phyloP scores from a whole-genome alignment of 1,140 invertebrate species.

The Leptinotarsa texana region DNA sequence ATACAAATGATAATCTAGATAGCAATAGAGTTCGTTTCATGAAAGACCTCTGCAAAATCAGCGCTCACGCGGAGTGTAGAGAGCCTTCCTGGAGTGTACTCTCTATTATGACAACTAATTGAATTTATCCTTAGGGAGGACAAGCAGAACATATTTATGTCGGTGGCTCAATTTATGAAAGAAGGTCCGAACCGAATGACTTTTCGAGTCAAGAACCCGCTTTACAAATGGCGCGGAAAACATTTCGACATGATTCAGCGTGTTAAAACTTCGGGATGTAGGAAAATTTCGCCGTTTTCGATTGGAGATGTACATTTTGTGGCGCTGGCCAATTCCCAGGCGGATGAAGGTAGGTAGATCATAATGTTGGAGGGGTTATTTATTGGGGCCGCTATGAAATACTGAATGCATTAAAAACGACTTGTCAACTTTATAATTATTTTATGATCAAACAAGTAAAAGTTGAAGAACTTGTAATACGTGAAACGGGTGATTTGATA shows the following conservation, averaged over 20 bases:
- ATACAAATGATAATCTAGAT: too few species aligned
- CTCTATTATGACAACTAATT: constrained; percentile 19
- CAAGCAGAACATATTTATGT: constrained; percentile 48
- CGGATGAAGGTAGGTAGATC: constrained; percentile 49
- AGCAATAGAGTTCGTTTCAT: too few species aligned
- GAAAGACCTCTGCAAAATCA: neutral
- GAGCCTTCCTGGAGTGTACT: neutral
- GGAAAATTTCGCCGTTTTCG: constrained; percentile 54
- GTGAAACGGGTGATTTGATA: too few species aligned
- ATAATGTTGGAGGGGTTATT: neutral
- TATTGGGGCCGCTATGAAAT: too few species aligned
- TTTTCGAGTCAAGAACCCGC: constrained; percentile 29
- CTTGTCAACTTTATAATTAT: too few species aligned
- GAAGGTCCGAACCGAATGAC: constrained; percentile 6
- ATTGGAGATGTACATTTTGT: constrained; percentile 53
- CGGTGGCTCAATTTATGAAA: constrained; percentile 38
- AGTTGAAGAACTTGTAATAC: too few species aligned
- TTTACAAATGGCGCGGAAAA: constrained; percentile 59
- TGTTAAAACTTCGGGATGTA: constrained; percentile 53
- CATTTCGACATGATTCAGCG: constrained; percentile 60
- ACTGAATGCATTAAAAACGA: too few species aligned
- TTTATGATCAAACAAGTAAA: too few species aligned
- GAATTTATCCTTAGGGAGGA: constrained; percentile 31
- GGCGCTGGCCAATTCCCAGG: constrained; percentile 56
- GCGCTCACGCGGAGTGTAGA: neutral